Base-by-base conservation (phyloP, 2,797 vertebrate species). In the Neostethus bicornis region DNA sequence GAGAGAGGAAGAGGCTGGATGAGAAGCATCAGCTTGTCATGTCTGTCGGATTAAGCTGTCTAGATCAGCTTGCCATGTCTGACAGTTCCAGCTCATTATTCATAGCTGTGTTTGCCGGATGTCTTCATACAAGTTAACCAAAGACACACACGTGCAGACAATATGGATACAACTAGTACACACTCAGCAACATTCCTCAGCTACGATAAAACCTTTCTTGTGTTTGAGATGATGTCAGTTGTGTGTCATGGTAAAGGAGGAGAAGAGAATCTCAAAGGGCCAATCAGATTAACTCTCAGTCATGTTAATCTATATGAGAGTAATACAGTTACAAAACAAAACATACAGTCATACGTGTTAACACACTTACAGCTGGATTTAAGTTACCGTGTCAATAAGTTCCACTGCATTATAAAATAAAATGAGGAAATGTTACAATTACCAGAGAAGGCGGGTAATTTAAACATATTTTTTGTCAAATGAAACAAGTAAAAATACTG, bases 21-120 rank as follows among this genome's bases (percentile, higher is more conserved):
- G 10, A 58, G 60, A 58, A 51, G 61, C 69, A 61, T 56, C 39
- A 17, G 64, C 73, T 63, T 58, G 76, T 80, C 77, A 80, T 71
- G 80, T 85, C 79, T 83, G 68, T 4, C 0, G 38, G 77, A 83
- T 82, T 85, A 86, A 81, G 69, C 66, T 47, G 75, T 74, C 82
- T 79, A 39, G 57, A 80, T 84, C 79, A 53, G 70, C 70, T 75
- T 6, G 70, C 62, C 56, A 43, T 78, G 79, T 83, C 77, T 85
- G 84, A 86, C 74, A 79, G 78, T 64, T 62, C 57, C 71, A 14
- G 28, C 70, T 84, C 80, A 78, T 85, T 87, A 86, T 86, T 81
- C 77, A 65, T 42, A 57, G 72, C 75, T 60, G 54, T 4, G 23
- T 61, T 68, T 72, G 66, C 66, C 81, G 85, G 72, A 85, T 73